Evolutionary conservation across 2,797 vertebrate species (phyloP), one percentile per base, ranked within the genome.

Genomic region (Carcharodon carcharias): DNA sequence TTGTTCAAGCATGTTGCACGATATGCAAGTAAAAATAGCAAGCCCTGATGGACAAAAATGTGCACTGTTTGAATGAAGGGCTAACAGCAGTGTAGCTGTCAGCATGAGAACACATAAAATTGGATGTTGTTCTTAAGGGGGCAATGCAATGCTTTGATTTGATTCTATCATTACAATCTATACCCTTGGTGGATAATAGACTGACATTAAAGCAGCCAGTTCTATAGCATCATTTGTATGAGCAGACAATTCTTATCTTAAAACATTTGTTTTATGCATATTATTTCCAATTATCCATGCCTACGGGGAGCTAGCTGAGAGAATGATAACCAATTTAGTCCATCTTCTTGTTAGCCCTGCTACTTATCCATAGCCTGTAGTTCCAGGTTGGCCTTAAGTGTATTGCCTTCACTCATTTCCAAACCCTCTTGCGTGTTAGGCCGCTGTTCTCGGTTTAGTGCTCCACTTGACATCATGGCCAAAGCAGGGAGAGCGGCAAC

Each of bases 11-110:
- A 54, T 45, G 21, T 50, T 69, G 58, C 31, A 63, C 50, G 92
- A 45, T 95, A 95, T 28, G 28, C 21, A 95, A 69, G n/a, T 71
- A 58, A 95, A 95, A 95, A 50, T 40, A 95, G 23, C 93, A 95
- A 73, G 94, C 56, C 26, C 16, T 56, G 28, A 23, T 4, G 7
- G 50, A 77, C 50, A 71, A 95, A 67, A 95, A 95, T n/a, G 69
- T 35, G 45, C 9, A 77, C 2, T 31, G 45, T 56, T 54, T 26
- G n/a, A 73, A 95, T 35, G 71, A 56, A 77, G 7, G 7, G 7
- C 4, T 0, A 45, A 95, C 63, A 54, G 67, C 67, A 54, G 18
- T 21, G 50, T 1, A 58, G 7, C 69, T 54, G 35, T 31, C 69
- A 95, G 0, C 14, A 58, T 56, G 7, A 35, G 26, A 77, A 23